Evolutionary conservation across 2,797 vertebrate genomes (phyloP), one percentile per base, ranked within the genome.

Genomic region (Carcharodon carcharias): DNA sequence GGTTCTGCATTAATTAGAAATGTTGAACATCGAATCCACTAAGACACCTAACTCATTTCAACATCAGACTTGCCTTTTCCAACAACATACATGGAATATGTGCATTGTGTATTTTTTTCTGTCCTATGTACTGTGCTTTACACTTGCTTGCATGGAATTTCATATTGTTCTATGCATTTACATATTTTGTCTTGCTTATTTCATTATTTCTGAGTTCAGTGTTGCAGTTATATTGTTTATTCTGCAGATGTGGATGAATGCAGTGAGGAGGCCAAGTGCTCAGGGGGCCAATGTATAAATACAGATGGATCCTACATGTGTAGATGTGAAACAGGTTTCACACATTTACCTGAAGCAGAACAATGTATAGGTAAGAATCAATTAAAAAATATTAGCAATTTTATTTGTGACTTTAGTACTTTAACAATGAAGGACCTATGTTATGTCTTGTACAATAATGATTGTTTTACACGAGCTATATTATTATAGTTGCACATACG

Each of bases 251-350:
- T 97, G 97, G 97, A 98, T 45, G 98, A 98, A 96, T 98, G 98
- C 97, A 97, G 96, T 18, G 97, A 97, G 77, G 98, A 97, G 69
- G 96, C 96, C 0, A 97, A 97, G 95, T 98, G 98, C 92, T 56
- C 97, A 54, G 96, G 96, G 1, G 98, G 98, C 26, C 73, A 97
- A 96, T 98, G 98, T 96, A 2, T 98, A 93, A 98, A 98, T 97
- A 97, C 97, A 0, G 97, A 97, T 0, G 98, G 98, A 96, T 98
- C 98, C 18, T 98, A 97, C 97, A 96, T 98, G 95, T 98, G 98
- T 97, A 96, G 97, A 92, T 98, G 98, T 65, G 97, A 98, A 61
- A 96, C 97, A 0, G 98, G 98, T 85, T 98, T 98, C 96, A 98
- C 97, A 96, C 98, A 97, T 96, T 97, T 97, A 40, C 7, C 95